Base-by-base conservation (phyloP, 2,113 vertebrate genomes). In the Xenus cinereus region DNA sequence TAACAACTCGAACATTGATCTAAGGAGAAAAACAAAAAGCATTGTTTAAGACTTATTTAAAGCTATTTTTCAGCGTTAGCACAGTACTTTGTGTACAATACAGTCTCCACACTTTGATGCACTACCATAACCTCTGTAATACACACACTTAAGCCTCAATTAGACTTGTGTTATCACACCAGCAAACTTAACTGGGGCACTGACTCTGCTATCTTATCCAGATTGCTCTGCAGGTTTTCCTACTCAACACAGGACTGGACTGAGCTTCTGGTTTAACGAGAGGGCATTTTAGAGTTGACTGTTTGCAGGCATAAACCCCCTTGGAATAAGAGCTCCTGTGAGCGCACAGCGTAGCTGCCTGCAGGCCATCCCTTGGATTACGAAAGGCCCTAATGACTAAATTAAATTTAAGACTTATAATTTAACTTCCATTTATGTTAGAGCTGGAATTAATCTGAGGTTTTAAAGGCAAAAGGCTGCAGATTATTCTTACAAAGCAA, bases 1-100 rank as follows among this genome's bases (percentile, higher is more conserved):
- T 99, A 97, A 98, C 99, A 97, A 99, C 99, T 45, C 99, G 99
- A 93, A 99, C 99, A 6, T 99, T 99, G 98, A 99, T 98, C 99
- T 99, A 86, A 97, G 84, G 66, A 93, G 64, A 79, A 87, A 92
- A 95, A 72, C 56, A 97, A 75, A 91, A 89, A 64, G 35, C 77
- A 95, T 89, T 92, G 89, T 94, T 95, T 89, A 72, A 96, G 30
- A 56, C 27, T 6, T 9, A 75, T 0, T 60, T 53, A 30, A 82
- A 87, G 48, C 17, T 60, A 28, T 39, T 94, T 93, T 45, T 57
- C 54, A 16, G 74, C 41, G 74, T 76, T 84, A 95, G 48, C 69
- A 84, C 8, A 69, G 60, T 37, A 87, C 77, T 87, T 68, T 6
- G 66, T 8, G 53, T 72, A 62, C 77, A 60, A 64, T 5, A 23